Base-by-base conservation (phyloP, 2,888 invertebrate genomes). In the Drosophila buzzatii region DNA sequence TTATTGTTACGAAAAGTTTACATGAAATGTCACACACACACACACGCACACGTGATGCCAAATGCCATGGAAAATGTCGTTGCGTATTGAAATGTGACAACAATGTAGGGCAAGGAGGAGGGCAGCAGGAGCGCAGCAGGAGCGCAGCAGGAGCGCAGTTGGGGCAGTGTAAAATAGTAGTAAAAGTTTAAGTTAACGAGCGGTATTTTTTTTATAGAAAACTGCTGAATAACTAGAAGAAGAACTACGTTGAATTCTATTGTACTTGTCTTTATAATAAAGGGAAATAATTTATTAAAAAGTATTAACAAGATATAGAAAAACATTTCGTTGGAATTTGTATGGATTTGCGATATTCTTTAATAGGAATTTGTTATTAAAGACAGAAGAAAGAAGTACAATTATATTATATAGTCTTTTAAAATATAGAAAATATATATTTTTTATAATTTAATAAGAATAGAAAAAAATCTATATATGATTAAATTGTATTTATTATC, bases 11-110 rank as follows among this genome's bases (percentile, higher is more conserved):
- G 37, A 75, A 74, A 75, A 67, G 63, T 65, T 76, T 68, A 72
- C 81, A 78, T 65, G 59, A 79, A 80, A 77, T 79, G 70, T 70
- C 72, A 76, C 64, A 77, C 67, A 45, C 47, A 27, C 47, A 47
- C 31, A 47, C 10, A 66, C 66, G 45, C 27, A 31, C 10, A 31
- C 6, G 6, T 44, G 59, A 59, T 69, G 69, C 61, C 61, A 76
- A 76, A 79, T 75, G 70, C 70, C 76, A 77, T 27, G 45, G 57
- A 57, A 61, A 49, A 55, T 62, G 45, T 53, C 37, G 58, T 53
- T 37, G 61, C 31, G 33, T 35, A 56, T 44, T 72, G 55, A 76
- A 81, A 63, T 72, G 61, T 51, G 71, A 57, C 69, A 70, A 73
- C 65, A 73, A 65, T 47, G 70, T 27, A 35, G n/a, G 0, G 23